Evolutionary conservation across 2,888 invertebrate species (phyloP).

Genomic region (Julus scanicus): DNA sequence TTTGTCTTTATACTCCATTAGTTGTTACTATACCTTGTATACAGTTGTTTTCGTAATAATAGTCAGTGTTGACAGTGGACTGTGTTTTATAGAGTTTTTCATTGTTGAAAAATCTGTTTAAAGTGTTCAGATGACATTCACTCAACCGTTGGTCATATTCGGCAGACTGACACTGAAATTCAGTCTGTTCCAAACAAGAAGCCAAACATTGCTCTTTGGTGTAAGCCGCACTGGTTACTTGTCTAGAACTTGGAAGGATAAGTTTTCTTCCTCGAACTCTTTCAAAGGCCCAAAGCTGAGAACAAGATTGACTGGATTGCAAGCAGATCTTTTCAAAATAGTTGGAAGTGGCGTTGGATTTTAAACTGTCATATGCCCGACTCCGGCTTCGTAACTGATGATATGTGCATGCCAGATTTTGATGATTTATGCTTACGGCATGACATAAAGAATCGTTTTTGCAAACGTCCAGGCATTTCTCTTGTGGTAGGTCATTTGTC

Average conservation of each 20-base stretch:
- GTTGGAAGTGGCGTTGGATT: constrained; percentile 44
- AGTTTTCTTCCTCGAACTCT: constrained; percentile 16
- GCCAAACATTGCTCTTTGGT: constrained; percentile 56
- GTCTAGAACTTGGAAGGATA: background rate
- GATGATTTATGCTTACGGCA: constrained; percentile 50
- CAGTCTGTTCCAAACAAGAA: constrained; percentile 52
- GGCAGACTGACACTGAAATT: constrained; percentile 55
- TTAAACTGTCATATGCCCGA: background rate
- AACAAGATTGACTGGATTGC: constrained; percentile 32
- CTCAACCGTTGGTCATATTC: constrained; percentile 52
- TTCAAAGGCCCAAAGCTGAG: constrained; percentile 53
- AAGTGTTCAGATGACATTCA: constrained; percentile 53
- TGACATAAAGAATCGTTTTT: constrained; percentile 41
- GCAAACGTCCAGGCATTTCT: constrained; percentile 49
- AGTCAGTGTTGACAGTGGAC: background rate
- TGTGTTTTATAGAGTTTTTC: constrained; percentile 27
- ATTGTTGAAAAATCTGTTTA: constrained; percentile 50
- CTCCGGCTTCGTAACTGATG: constrained; percentile 9
- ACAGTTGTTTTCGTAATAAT: constrained; percentile 56
- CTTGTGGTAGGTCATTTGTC: constrained; percentile 1
- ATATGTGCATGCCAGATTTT: background rate
- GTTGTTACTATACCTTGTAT: constrained; percentile 26
- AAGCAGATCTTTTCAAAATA: constrained; percentile 53
- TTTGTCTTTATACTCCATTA: background rate
- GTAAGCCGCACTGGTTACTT: constrained; percentile 36